Conservation (phyloP, 2,888 invertebrate genomes). For the Alloscopus bannaensis region DNA sequence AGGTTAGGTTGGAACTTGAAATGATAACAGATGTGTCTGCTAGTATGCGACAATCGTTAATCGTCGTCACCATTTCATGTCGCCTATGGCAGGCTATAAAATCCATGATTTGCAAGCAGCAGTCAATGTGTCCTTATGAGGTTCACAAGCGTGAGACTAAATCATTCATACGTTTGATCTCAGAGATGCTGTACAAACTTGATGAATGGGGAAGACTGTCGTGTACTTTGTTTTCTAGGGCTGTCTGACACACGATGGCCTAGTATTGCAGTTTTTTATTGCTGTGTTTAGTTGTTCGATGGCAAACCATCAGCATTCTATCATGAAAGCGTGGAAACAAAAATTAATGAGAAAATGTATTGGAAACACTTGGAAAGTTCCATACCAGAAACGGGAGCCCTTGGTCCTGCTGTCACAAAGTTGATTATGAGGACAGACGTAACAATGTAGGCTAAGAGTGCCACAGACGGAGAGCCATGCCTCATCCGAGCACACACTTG, state of each 20-base stretch:
- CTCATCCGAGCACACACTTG: slow-evolving; percentile 60
- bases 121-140: slow-evolving; percentile 8
- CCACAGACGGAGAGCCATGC: slow-evolving; percentile 42
- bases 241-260: too few species aligned
- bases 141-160: slow-evolving; percentile 12
- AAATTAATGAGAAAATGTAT: slow-evolving; percentile 3
- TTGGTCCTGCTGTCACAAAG: slow-evolving; percentile 42
- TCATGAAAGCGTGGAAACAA: not conserved
- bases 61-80: too few species aligned
- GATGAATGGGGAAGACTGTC: too few species aligned
- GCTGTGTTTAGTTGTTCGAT: too few species aligned
- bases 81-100: slow-evolving; percentile 4
- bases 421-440: slow-evolving; percentile 27
- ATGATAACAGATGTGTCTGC: slow-evolving; percentile 52
- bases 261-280: too few species aligned
- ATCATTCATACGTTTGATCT: not conserved
- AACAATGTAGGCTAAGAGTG: slow-evolving; percentile 33
- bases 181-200: too few species aligned
- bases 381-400: slow-evolving; percentile 44
- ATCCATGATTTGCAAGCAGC: too few species aligned
- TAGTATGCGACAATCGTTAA: slow-evolving; percentile 25
- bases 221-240: slow-evolving; percentile 18
- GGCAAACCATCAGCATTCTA: not conserved
- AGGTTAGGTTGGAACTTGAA: slow-evolving; percentile 54
- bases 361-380: not conserved